Base-by-base conservation (phyloP, 2,113 vertebrate genomes). In the Nibea coibor region DNA sequence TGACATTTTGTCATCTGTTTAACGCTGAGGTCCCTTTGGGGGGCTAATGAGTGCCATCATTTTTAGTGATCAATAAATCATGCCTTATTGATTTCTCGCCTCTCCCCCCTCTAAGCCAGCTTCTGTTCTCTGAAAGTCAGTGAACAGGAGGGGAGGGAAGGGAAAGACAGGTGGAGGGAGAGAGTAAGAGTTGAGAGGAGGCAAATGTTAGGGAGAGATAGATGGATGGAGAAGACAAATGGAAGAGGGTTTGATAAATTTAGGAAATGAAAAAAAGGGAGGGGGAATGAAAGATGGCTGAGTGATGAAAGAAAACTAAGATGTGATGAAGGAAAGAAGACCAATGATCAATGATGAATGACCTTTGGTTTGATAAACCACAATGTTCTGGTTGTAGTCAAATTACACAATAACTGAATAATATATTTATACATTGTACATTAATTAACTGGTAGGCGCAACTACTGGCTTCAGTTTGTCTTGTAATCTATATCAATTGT, bases 51-150 rank as follows among this genome's bases (percentile, higher is more conserved):
- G 93, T 35, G 84, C 89, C 90, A 93, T 94, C 91, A 91, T 95
- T 94, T 95, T 94, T 94, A 94, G 90, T 95, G 92, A 95, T 95
- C 95, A 95, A 95, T 95, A 95, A 95, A 95, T 95, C 94, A 95
- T 95, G 94, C 84, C 87, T 94, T 95, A 95, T 95, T 95, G 95
- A 95, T 95, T 95, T 90, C 87, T 91, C 72, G 17, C 73, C 65
- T 87, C 74, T 81, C 69, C 78, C 81, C 79, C 75, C 82, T 85
- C 87, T 90, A 91, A 94, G 91, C 91, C 72, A 59, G 83, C 93
- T 93, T 95, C 93, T 95, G 91, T 94, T 94, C 94, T 93, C 92
- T 94, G 94, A 93, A 93, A 93, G 92, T 93, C 92, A 93, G 69
- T 20, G 69, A 74, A 56, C 59, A 75, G 78, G 66, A 48, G 68